Evolutionary conservation across 2,113 vertebrate species (phyloP).

Genomic region (Microcebus lehilahytsara): DNA sequence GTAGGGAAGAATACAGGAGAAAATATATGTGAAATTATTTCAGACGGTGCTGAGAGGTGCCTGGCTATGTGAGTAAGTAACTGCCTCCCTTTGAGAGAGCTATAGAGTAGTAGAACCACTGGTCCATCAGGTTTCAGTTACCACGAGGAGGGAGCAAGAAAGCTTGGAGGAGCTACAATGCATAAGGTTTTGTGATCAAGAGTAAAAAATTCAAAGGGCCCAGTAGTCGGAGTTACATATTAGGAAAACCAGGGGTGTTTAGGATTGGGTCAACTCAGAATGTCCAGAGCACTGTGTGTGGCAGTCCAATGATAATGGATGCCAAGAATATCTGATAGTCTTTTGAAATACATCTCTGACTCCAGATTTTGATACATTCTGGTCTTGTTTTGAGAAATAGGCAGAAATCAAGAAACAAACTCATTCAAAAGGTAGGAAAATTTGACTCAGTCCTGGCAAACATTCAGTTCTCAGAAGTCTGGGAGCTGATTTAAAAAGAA

Average conservation of each 20-base stretch:
- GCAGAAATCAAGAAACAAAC: constrained; percentile 34
- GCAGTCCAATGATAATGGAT: not conserved
- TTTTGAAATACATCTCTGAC: not conserved
- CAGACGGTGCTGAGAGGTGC: not conserved
- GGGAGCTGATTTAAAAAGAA: constrained; percentile 57
- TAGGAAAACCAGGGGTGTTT: not conserved
- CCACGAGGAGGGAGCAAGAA: not conserved
- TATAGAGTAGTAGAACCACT: not conserved
- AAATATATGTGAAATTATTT: not conserved
- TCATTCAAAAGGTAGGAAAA: constrained; percentile 58
- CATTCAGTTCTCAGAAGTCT: constrained; percentile 53
- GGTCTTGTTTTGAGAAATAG: constrained; percentile 16
- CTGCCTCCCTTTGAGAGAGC: not conserved
- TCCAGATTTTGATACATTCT: not conserved
- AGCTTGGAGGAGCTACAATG: not conserved
- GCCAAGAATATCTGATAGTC: not conserved
- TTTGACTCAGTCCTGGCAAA: constrained; percentile 59
- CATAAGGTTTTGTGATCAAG: not conserved
- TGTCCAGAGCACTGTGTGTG: not conserved
- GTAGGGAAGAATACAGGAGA: not conserved
- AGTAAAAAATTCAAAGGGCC: not conserved
- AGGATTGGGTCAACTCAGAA: not conserved
- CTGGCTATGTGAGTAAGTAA: not conserved
- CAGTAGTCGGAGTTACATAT: not conserved
- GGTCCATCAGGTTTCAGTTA: not conserved